Evolutionary conservation across 2,113 vertebrate species (phyloP), one percentile per base, ranked within the genome.

Genomic region (Chionomys nivalis): DNA sequence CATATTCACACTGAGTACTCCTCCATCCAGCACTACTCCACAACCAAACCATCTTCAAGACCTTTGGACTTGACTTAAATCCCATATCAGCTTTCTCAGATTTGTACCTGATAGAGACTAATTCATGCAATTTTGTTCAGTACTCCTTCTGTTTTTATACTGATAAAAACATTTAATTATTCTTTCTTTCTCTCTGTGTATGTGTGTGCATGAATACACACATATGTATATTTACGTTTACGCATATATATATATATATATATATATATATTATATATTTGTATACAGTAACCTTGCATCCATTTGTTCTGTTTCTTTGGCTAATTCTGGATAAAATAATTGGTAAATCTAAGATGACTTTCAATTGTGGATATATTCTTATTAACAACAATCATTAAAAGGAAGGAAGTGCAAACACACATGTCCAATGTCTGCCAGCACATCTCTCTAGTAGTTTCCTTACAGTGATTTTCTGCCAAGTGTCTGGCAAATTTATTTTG

Each of bases 401-500:
- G 12, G 85, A 76, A 73, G 61, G 10, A 86, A 90, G 39, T 75
- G 26, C 52, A 82, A 94, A 83, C 0, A 91, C 73, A 82, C 16
- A 77, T 42, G 42, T 73, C 12, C 85, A 5, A 77, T 70, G 63
- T 81, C 72, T 93, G 65, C 78, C 92, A 95, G 86, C 87, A 72
- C 26, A 65, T 36, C 31, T 36, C 88, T 72, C 55, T 87, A 61
- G 52, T 91, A 70, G 47, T 75, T 95, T 87, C 44, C 52, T 90
- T 44, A 10, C 11, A 26, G 14, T 1, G 2, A 2, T 70, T 63
- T 78, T 83, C 77, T 94, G 92, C 89, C 96, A 96, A 94, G 63
- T 65, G 86, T 79, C 82, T 94, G 86, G 81, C 77, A 97, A 87
- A 90, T 89, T 95, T 95, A 86, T 91, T 96, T 95, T 95, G 93